phyloP scores from a whole-genome alignment of 1,140 invertebrate genomes.

The Brachionus paranguensis region DNA sequence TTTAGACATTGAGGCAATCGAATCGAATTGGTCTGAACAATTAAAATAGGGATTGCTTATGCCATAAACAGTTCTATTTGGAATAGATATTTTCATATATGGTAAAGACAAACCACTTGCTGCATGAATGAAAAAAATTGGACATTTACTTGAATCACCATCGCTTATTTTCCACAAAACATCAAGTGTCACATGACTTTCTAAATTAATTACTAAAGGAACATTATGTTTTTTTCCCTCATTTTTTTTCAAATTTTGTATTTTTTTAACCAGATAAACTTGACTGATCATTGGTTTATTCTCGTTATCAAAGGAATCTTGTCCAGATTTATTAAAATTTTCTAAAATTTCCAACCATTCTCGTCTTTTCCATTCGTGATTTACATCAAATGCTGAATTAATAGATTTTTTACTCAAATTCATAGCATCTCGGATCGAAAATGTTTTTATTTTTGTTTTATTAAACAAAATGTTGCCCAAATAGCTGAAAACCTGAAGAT shows the following conservation, averaged over 20 bases:
- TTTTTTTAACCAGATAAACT: neutral
- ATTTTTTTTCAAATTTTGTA: neutral
- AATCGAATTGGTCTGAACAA: neutral
- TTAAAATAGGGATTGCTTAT: neutral
- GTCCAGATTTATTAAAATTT: neutral
- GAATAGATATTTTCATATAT: neutral
- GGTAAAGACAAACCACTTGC: neutral
- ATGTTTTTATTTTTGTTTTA: neutral
- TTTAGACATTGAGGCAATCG: neutral
- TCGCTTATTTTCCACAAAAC: constrained; percentile 4
- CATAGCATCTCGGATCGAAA: neutral
- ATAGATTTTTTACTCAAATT: neutral
- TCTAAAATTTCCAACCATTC: neutral
- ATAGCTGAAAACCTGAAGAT: neutral
- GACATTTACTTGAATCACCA: neutral
- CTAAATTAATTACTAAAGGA: neutral
- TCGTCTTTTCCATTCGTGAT: neutral
- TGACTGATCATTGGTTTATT: neutral
- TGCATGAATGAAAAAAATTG: neutral
- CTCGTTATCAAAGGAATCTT: neutral
- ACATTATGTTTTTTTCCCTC: neutral
- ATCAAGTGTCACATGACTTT: neutral
- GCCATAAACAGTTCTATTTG: neutral
- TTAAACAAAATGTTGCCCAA: neutral
- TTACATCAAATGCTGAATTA: neutral